Percentiles rank a stretch among this genome's conserved stretches.
These are phyloP conservation scores for Martes martes DNA, from an alignment of 2,113 vertebrate species.

Conservation along the genomic window DNA sequence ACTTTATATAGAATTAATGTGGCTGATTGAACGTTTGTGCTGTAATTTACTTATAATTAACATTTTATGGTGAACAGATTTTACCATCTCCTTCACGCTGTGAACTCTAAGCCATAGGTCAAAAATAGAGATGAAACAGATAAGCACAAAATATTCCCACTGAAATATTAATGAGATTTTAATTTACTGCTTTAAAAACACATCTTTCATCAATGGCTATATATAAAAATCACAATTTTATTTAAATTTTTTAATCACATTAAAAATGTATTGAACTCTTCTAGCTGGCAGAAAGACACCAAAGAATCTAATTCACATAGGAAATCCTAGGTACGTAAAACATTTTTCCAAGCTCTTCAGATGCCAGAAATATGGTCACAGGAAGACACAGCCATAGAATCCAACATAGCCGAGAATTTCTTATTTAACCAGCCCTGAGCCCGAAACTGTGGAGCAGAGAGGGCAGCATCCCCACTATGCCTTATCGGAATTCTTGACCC, in stretches of 20 bases:
- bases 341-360: conserved; percentile 11
- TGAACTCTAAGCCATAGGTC: conserved; percentile 89
- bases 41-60: conserved; percentile 92
- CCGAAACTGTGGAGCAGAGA: neutral
- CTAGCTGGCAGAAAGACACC: conserved; percentile 74
- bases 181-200: conserved; percentile 89
- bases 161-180: conserved; percentile 90
- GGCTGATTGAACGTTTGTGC: conserved; percentile 89
- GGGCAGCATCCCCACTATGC: too few species aligned
- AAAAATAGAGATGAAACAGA: conserved; percentile 90
- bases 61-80: conserved; percentile 90
- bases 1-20: conserved; percentile 91
- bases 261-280: conserved; percentile 82
- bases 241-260: conserved; percentile 81
- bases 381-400: neutral
- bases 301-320: conserved; percentile 61
- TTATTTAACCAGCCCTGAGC: neutral
- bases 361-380: neutral
- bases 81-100: conserved; percentile 88
- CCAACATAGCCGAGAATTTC: neutral
- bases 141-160: conserved; percentile 86
- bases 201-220: conserved; percentile 86
- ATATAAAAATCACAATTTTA: conserved; percentile 84
- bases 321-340: conserved; percentile 43
- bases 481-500: neutral